A percentile compares a stretch with the other conserved stretches of the same genome.
These are phyloP conservation scores for Otus sunia DNA, from an alignment of 2,113 vertebrate genomes.

Conservation along the genomic window DNA sequence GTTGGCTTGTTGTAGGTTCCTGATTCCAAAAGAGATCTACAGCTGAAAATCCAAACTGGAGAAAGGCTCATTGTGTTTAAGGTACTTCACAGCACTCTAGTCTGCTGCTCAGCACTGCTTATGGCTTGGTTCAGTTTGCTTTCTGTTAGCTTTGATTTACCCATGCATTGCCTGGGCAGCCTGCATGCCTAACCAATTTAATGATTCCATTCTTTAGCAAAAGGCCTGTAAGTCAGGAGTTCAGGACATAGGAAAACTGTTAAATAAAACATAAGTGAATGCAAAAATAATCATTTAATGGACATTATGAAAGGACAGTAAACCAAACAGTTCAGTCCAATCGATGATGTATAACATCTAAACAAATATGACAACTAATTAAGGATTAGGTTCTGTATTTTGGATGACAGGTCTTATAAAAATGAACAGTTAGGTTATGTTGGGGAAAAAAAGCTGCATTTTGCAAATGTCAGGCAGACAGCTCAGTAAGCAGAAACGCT, in stretches of 20 bases:
- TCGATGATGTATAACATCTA: slow-evolving; percentile 42
- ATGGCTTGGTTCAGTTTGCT: not conserved
- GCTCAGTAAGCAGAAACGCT: slow-evolving; percentile 62
- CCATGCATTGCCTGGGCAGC: not conserved
- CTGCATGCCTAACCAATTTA: not conserved
- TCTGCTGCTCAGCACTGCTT: not conserved
- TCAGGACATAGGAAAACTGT: not conserved
- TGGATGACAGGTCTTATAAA: slow-evolving; percentile 37
- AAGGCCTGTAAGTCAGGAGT: not conserved
- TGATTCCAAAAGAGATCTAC: not conserved
- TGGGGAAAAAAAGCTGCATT: slow-evolving; percentile 1
- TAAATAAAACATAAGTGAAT: slow-evolving; percentile 42
- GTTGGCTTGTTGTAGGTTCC: not conserved
- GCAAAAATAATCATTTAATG: slow-evolving; percentile 29
- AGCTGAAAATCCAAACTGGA: not conserved
- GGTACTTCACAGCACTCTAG: not conserved
- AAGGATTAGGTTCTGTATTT: slow-evolving; percentile 48
- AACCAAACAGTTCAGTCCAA: slow-evolving; percentile 16
- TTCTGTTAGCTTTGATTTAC: not conserved
- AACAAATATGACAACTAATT: slow-evolving; percentile 65
- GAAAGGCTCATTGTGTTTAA: not conserved
- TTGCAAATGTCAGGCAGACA: slow-evolving; percentile 62
- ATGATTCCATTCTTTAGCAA: not conserved
- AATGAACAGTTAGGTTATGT: slow-evolving; percentile 46
- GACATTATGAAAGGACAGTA: slow-evolving; percentile 25